A percentile compares a stretch with the other conserved stretches of the same genome.
Evolutionary conservation across 2,888 invertebrate species (phyloP).

Genomic region (Uloborus plumipes): DNA sequence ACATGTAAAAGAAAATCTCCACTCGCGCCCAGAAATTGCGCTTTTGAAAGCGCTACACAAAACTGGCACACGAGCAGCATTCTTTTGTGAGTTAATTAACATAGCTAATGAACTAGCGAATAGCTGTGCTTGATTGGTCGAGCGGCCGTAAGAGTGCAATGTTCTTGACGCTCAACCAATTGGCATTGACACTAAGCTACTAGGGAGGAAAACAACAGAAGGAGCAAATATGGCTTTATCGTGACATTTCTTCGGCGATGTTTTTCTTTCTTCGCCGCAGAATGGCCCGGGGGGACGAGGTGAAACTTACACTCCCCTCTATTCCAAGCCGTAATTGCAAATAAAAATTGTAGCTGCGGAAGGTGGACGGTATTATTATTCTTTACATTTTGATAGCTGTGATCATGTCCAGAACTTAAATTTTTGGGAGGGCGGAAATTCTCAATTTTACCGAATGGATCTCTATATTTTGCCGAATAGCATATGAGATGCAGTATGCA

Average conservation of each 20-base stretch:
- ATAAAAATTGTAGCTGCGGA: not conserved
- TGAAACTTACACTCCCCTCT: not conserved
- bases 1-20: not conserved
- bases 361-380: too few relatives aligned
- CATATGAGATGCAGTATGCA: too few relatives aligned
- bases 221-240: constrained; percentile 63
- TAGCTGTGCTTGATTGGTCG: constrained; percentile 55
- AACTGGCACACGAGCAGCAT: constrained; percentile 52
- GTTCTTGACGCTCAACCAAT: constrained; percentile 56
- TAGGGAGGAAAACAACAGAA: constrained; percentile 56
- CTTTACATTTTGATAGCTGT: too few relatives aligned
- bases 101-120: constrained; percentile 60
- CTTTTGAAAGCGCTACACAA: constrained; percentile 33
- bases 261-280: constrained; percentile 32
- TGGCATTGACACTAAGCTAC: constrained; percentile 60
- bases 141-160: constrained; percentile 51
- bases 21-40: constrained; percentile 19
- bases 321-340: constrained; percentile 4
- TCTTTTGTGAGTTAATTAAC: constrained; percentile 61
- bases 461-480: too few relatives aligned
- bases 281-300: constrained; percentile 2
- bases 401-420: too few relatives aligned
- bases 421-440: too few relatives aligned
- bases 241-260: constrained; percentile 41
- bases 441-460: too few relatives aligned